Percentiles rank a stretch among this genome's conserved stretches.
Evolutionary conservation across 1,140 invertebrate genomes (phyloP).

Genomic region (Heliconius eleuchia): DNA sequence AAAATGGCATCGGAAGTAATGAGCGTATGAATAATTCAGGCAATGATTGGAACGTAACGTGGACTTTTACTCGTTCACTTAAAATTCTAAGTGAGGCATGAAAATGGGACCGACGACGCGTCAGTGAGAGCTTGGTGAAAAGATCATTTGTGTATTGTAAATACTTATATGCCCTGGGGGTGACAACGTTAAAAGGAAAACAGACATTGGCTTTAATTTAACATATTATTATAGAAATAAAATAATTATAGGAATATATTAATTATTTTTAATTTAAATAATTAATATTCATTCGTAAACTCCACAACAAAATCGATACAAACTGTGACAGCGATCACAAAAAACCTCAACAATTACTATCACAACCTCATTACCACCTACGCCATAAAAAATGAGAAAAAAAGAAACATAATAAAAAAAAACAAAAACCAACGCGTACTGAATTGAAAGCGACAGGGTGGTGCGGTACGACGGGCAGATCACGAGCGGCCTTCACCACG

Average conservation of each 20-base stretch:
- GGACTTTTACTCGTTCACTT: constrained; percentile 62
- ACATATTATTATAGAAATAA: not conserved
- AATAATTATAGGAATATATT: no score
- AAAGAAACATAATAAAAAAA: constrained; percentile 35
- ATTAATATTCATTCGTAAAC: no score
- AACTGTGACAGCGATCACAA: not conserved
- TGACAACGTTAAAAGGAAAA: not conserved
- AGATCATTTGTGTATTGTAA: constrained; percentile 1
- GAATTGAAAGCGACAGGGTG: constrained; percentile 65
- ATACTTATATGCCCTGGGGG: constrained; percentile 11
- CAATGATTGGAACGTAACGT: constrained; percentile 50
- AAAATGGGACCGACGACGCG: constrained; percentile 38
- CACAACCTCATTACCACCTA: constrained; percentile 12
- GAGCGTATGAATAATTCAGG: constrained; percentile 64
- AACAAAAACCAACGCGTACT: constrained; percentile 61
- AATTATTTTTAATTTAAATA: no score
- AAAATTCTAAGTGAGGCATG: constrained; percentile 48
- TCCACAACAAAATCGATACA: no score
- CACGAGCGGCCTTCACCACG: constrained; percentile 80
- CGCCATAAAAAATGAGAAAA: not conserved
- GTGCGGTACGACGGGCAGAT: constrained; percentile 52
- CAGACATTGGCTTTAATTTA: not conserved
- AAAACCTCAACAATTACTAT: not conserved
- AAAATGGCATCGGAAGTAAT: constrained; percentile 59
- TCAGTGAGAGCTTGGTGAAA: constrained; percentile 37